Base-by-base conservation (phyloP, 2,113 vertebrate genomes). In the Gobio gobio region DNA sequence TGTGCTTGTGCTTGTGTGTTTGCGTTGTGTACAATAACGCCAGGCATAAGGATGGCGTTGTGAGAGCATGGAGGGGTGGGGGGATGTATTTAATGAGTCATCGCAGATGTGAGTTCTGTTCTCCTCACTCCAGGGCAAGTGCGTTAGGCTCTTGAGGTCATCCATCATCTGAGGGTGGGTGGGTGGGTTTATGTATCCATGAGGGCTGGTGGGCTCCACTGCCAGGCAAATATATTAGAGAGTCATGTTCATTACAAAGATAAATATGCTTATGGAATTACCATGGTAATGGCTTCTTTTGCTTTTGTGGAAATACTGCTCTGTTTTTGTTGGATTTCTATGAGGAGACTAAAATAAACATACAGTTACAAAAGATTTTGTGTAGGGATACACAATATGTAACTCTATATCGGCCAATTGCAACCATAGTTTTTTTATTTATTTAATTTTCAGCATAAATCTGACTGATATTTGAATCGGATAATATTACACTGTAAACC, bases 61-160 rank as follows among this genome's bases (percentile, higher is more conserved):
- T 83, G 22, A 26, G 47, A 70, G 84, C 16, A 33, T 22, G 26
- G 75, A 68, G 45, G 54, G 63, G 73, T 45, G 49, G 43, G 66
- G 81, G 29, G 29, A 10, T 40, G 47, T 84, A 81, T 78, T 54
- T 47, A 40, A 64, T 87, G 88, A 86, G 78, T 89, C 88, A 89
- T 82, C 85, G 72, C 86, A 86, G 88, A 89, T 84, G 84, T 75
- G 59, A 75, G 70, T 68, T 75, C 66, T 58, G 74, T 59, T 70
- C 68, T 66, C 78, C 49, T 82, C 77, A 84, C 78, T 84, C 76
- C 63, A 77, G 70, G 56, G 76, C 80, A 59, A 83, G 79, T 24
- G 66, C 14, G 80, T 83, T 85, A 78, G n/a, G 76, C 84, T 87
- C 73, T 12, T 87, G 78, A 87, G 86, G 78, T 87, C 86, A 73